Conservation (phyloP, 2,888 invertebrate genomes). For the Chalcis sispes region DNA sequence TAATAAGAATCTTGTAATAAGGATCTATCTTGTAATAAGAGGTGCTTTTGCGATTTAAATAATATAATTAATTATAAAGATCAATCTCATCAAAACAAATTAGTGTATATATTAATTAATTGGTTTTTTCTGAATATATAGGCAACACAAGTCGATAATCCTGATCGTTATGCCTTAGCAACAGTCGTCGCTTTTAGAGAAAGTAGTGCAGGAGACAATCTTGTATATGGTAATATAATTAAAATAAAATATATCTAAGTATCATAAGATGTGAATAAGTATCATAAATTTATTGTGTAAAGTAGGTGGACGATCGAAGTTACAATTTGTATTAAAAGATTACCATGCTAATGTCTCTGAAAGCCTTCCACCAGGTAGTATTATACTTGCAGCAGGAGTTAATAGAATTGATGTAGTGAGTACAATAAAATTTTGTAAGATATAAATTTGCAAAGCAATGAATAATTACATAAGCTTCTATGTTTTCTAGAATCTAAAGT, state of each 20-base stretch:
- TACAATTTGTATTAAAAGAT: slow-evolving; percentile 84
- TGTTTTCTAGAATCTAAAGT: slow-evolving; percentile 80
- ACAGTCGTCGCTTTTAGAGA: slow-evolving; percentile 84
- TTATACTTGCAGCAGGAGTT: slow-evolving; percentile 82
- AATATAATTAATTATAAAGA: too few species aligned
- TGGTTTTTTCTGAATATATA: slow-evolving; percentile 66
- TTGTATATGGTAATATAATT: slow-evolving; percentile 67
- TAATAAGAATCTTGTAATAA: too few species aligned
- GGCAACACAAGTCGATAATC: slow-evolving; percentile 90
- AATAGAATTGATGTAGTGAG: slow-evolving; percentile 75
- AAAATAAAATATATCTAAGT: background rate
- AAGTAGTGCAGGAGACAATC: slow-evolving; percentile 77
- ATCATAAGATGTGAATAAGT: background rate
- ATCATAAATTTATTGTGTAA: slow-evolving; percentile 1
- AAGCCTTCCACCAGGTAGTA: slow-evolving; percentile 84
- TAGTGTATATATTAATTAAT: too few species aligned
- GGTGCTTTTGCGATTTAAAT: too few species aligned
- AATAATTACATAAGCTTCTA: background rate
- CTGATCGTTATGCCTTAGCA: slow-evolving; percentile 91
- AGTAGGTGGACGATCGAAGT: slow-evolving; percentile 72
- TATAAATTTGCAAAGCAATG: background rate
- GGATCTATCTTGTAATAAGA: too few species aligned
- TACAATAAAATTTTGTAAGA: slow-evolving; percentile 27
- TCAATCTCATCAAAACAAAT: too few species aligned
- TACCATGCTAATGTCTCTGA: slow-evolving; percentile 86